Percentiles rank a stretch among this genome's conserved stretches.
These are phyloP conservation scores for Epirrita christyi DNA, from an alignment of 2,888 invertebrate species.

Conservation along the genomic window DNA sequence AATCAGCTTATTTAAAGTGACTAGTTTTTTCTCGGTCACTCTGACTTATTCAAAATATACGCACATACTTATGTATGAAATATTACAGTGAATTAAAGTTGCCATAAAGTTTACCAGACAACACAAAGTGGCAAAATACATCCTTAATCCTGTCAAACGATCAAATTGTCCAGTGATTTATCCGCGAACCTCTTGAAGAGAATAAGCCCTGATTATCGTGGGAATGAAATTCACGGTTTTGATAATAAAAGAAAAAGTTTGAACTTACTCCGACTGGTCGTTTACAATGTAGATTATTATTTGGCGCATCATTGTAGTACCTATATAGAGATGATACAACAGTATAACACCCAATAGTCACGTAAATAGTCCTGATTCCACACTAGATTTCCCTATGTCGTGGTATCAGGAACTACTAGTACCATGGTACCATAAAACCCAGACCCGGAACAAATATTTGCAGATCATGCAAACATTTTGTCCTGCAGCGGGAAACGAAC, in stretches of 20 bases:
- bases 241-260: slow-evolving; percentile 57
- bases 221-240: slow-evolving; percentile 63
- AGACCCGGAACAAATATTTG: too few species aligned
- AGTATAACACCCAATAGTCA: too few species aligned
- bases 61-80: too few species aligned
- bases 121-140: slow-evolving; percentile 11
- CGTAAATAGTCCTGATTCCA: too few species aligned
- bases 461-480: too few species aligned
- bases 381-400: too few species aligned
- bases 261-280: slow-evolving; percentile 63
- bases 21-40: too few species aligned
- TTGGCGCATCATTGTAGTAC: slow-evolving; percentile 57
- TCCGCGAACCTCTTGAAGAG: slow-evolving; percentile 20
- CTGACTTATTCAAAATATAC: too few species aligned
- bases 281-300: slow-evolving; percentile 74
- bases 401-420: too few species aligned
- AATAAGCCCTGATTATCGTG: slow-evolving; percentile 61
- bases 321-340: slow-evolving; percentile 54
- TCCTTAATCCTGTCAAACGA: slow-evolving; percentile 15
- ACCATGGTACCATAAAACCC: too few species aligned
- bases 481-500: too few species aligned
- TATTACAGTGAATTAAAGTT: not conserved
- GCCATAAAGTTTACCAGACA: not conserved
- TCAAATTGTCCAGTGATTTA: slow-evolving; percentile 27
- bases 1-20: too few species aligned